These are phyloP conservation scores for Synanthedon vespiformis DNA, from an alignment of 2,888 invertebrate species.

Conservation along the genomic window DNA sequence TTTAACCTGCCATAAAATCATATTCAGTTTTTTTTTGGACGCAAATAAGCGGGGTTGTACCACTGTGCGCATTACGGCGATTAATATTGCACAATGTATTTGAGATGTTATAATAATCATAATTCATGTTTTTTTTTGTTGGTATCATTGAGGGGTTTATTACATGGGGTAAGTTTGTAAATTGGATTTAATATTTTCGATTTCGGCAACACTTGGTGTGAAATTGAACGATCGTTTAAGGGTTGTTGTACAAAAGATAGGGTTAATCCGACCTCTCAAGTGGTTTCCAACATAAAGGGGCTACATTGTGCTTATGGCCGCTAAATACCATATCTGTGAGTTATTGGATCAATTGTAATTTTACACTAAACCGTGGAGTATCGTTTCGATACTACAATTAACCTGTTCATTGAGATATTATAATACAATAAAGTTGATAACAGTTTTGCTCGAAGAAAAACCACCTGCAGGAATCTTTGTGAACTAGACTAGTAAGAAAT, in stretches of 20 bases:
- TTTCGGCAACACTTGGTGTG: constrained; percentile 62
- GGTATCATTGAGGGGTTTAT: constrained; percentile 53
- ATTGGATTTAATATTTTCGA: constrained; percentile 70
- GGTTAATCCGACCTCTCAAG: constrained; percentile 44
- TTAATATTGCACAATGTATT: constrained; percentile 52
- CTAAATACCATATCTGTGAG: not conserved
- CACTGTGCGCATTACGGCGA: constrained; percentile 53
- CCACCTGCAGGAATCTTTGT: too few species aligned
- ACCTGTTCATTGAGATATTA: too few species aligned
- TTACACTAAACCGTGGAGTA: too few species aligned
- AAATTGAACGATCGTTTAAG: constrained; percentile 63
- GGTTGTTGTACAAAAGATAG: constrained; percentile 36
- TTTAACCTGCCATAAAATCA: constrained; percentile 69
- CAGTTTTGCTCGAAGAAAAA: too few species aligned
- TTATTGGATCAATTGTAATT: not conserved
- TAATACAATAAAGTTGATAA: too few species aligned
- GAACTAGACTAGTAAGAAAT: too few species aligned
- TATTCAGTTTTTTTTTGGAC: constrained; percentile 47
- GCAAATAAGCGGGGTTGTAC: constrained; percentile 51
- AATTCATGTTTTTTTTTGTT: constrained; percentile 54
- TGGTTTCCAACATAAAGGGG: constrained; percentile 20
- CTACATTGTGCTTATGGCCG: not conserved
- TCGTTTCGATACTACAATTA: too few species aligned
- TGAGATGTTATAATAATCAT: constrained; percentile 62
- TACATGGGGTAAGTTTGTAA: constrained; percentile 44